Evolutionary conservation across 2,797 vertebrate genomes (phyloP).

Genomic region (Sciaenops ocellatus): DNA sequence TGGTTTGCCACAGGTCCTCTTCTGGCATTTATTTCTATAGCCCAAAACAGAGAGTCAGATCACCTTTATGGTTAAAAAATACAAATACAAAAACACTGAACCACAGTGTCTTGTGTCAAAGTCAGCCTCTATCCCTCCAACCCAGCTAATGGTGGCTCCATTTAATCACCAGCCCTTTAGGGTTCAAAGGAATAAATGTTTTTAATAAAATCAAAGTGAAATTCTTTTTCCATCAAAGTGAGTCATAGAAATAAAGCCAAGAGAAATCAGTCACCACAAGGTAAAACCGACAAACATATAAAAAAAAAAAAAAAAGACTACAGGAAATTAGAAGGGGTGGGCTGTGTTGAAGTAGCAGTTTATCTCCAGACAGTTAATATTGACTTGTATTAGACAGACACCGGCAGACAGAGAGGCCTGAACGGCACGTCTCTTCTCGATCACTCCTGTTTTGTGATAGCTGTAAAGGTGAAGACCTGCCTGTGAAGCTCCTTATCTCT

Average conservation of each 20-base stretch:
- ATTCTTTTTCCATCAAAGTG: not conserved
- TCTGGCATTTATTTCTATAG: too few relatives aligned
- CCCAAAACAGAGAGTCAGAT: not conserved
- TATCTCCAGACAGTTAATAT: slow-evolving; percentile 75
- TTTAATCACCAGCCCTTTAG: not conserved
- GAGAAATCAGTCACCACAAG: slow-evolving; percentile 38
- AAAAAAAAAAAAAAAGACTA: not conserved
- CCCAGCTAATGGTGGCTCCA: not conserved
- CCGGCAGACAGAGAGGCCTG: slow-evolving; percentile 18
- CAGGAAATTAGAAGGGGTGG: slow-evolving; percentile 15
- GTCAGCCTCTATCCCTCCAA: not conserved
- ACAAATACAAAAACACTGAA: not conserved
- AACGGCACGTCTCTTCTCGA: slow-evolving; percentile 73
- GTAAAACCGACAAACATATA: slow-evolving; percentile 16
- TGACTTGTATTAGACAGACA: slow-evolving; percentile 61
- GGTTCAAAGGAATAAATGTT: not conserved
- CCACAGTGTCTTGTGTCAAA: not conserved
- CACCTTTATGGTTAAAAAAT: not conserved
- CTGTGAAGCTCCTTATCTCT: slow-evolving; percentile 71
- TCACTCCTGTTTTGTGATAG: slow-evolving; percentile 75
- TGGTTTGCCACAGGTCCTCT: too few relatives aligned
- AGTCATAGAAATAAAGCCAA: slow-evolving; percentile 4
- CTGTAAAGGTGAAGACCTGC: slow-evolving; percentile 58
- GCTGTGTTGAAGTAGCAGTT: slow-evolving; percentile 34
- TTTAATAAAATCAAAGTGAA: not conserved